These are phyloP conservation scores for Pelodiscus sinensis DNA, from an alignment of 2,113 vertebrate species.

Conservation along the genomic window DNA sequence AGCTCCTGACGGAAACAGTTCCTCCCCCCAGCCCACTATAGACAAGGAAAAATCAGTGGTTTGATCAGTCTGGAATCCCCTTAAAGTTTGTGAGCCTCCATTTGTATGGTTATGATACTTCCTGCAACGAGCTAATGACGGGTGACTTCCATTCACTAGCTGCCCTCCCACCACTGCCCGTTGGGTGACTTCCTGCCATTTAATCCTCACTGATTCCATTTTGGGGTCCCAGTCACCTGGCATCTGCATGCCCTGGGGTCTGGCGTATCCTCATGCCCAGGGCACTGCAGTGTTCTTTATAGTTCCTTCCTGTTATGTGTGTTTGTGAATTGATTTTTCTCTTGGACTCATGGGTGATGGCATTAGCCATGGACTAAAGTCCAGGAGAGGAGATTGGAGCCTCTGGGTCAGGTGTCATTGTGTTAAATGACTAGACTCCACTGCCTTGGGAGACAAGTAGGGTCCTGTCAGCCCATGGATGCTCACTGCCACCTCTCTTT, in stretches of 20 bases:
- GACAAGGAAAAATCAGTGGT: fast-evolving
- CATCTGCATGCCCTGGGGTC: neutral
- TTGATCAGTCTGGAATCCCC: neutral
- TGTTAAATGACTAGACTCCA: neutral
- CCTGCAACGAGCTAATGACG: neutral
- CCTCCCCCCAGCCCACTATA: neutral
- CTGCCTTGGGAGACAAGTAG: neutral
- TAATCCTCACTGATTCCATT: neutral
- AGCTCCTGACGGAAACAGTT: neutral
- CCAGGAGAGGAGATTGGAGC: fast-evolving
- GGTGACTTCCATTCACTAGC: neutral
- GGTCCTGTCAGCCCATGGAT: neutral
- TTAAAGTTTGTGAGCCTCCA: fast-evolving
- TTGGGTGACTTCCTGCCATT: neutral
- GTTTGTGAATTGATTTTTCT: fast-evolving
- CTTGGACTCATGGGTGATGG: fast-evolving
- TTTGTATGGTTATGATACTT: neutral
- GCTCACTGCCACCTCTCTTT: neutral
- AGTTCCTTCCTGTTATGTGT: fast-evolving
- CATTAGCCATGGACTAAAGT: neutral
- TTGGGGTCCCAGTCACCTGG: neutral
- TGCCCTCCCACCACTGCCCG: neutral
- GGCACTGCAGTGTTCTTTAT: neutral
- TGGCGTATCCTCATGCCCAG: neutral
- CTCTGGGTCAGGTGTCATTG: neutral